These are phyloP conservation scores for Solen grandis DNA, from an alignment of 1,140 invertebrate species.

Conservation along the genomic window DNA sequence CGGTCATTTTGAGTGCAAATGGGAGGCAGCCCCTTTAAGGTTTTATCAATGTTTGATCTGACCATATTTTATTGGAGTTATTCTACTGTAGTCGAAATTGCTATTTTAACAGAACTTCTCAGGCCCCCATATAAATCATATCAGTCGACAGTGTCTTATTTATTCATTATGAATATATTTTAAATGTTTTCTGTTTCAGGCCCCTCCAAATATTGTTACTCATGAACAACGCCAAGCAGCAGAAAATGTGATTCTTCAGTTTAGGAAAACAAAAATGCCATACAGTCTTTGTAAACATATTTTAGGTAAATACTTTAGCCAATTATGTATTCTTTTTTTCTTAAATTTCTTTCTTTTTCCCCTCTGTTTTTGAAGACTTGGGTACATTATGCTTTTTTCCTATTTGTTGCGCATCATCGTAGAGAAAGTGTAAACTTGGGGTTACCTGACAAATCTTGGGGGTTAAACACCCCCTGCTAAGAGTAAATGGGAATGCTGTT, in stretches of 20 bases:
- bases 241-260: conserved; percentile 89
- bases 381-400: not conserved
- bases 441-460: not conserved
- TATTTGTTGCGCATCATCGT: not conserved
- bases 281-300: conserved; percentile 91
- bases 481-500: too few species aligned
- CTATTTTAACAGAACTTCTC: not conserved
- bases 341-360: not conserved
- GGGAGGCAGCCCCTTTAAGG: too few species aligned
- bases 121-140: not conserved
- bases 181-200: conserved; percentile 84
- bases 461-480: not conserved
- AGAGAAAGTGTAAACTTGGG: not conserved
- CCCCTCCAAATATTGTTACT: conserved; percentile 90
- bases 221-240: conserved; percentile 89
- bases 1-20: too few species aligned
- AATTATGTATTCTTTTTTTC: not conserved
- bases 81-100: not conserved
- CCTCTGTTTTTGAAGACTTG: not conserved
- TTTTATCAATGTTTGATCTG: not conserved
- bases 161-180: conserved; percentile 37
- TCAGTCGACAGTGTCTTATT: not conserved
- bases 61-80: not conserved
- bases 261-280: conserved; percentile 90
- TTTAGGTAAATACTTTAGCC: conserved; percentile 82